Percentiles rank a stretch among this genome's conserved stretches.
Evolutionary conservation across 2,888 invertebrate genomes (phyloP).

Genomic region (Myopa tessellatipennis): DNA sequence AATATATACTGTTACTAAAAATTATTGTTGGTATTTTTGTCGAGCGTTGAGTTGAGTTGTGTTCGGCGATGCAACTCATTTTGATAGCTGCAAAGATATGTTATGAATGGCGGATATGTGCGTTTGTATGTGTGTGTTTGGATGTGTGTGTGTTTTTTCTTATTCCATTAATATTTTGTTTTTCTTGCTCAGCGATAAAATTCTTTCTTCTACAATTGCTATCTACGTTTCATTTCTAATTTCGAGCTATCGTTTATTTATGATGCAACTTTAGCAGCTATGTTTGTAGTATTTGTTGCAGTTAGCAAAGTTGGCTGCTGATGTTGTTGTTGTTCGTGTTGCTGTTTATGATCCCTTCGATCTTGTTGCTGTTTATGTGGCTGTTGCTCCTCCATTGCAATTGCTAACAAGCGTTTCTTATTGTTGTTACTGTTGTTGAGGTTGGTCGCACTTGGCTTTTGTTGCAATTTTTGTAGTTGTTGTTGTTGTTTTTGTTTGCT

Average conservation of each 20-base stretch:
- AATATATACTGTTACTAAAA: too few relatives aligned
- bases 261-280: not conserved
- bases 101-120: slow-evolving; percentile 1
- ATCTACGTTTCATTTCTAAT: not conserved
- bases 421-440: not conserved
- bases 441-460: slow-evolving; percentile 28
- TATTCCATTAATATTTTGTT: not conserved
- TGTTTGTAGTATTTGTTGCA: not conserved
- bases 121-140: not conserved
- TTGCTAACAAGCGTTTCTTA: not conserved
- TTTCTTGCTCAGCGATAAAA: not conserved
- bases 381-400: slow-evolving; percentile 24
- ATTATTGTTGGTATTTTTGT: too few relatives aligned
- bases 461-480: slow-evolving; percentile 29
- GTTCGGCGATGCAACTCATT: too few relatives aligned
- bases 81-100: too few relatives aligned
- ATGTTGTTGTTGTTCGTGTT: not conserved
- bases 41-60: too few relatives aligned
- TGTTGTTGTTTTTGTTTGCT: slow-evolving; percentile 39
- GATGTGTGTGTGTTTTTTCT: not conserved
- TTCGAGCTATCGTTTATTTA: not conserved
- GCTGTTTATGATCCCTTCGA: slow-evolving; percentile 1
- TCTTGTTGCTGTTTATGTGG: not conserved
- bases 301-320: slow-evolving; percentile 27
- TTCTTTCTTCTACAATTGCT: not conserved